Percentiles rank a stretch among this genome's conserved stretches.
These are phyloP conservation scores for Toxotes chatareus DNA, from an alignment of 2,113 vertebrate genomes.

Conservation along the genomic window DNA sequence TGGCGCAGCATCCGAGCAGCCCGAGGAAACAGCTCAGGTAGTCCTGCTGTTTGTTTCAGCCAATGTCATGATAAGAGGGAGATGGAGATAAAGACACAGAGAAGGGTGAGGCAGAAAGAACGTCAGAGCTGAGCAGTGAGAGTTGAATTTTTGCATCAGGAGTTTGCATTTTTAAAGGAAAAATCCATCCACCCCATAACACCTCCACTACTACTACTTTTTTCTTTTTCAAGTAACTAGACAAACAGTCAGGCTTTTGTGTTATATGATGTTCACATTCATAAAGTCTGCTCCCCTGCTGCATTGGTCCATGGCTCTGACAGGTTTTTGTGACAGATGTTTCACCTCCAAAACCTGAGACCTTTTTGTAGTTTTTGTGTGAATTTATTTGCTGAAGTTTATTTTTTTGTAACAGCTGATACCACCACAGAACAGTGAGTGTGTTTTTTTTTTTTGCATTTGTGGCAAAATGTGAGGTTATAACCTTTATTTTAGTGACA, in stretches of 20 bases:
- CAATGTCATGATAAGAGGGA: conserved; percentile 11
- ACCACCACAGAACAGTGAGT: too few species aligned
- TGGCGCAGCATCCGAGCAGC: conserved; percentile 30
- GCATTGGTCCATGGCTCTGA: too few species aligned
- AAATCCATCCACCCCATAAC: not conserved
- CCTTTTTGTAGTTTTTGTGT: too few species aligned
- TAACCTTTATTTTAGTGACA: too few species aligned
- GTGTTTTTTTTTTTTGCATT: too few species aligned
- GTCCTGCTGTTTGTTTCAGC: conserved; percentile 27
- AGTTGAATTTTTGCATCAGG: not conserved
- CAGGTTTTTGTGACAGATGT: too few species aligned
- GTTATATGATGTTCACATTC: not conserved
- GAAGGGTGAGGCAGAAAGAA: not conserved
- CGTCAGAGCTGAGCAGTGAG: not conserved
- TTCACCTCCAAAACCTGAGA: too few species aligned
- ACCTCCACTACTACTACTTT: not conserved
- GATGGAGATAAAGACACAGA: conserved; percentile 11
- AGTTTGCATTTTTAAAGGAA: not conserved
- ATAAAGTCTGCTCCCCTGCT: too few species aligned
- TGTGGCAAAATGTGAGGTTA: too few species aligned
- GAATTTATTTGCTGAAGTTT: too few species aligned
- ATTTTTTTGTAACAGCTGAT: too few species aligned
- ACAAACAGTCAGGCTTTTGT: not conserved
- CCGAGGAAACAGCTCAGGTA: conserved; percentile 40
- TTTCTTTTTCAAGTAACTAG: not conserved